Percentiles rank a stretch among this genome's conserved stretches.
phyloP scores from a whole-genome alignment of 2,888 invertebrate genomes.

The Drosophila subsilvestris region DNA sequence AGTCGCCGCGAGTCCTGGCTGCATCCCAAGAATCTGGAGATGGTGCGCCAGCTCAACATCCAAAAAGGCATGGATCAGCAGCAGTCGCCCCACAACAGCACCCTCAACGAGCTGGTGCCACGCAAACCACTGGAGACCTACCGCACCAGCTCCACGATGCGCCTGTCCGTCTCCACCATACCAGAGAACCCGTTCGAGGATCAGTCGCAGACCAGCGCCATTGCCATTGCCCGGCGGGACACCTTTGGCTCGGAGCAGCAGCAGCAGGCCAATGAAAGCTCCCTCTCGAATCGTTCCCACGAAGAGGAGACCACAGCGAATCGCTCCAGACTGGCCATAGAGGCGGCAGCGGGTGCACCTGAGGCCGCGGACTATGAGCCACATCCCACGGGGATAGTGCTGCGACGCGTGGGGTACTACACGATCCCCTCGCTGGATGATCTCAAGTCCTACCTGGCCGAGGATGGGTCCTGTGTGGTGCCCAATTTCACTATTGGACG shows the following conservation, averaged over 20 bases:
- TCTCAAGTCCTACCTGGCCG: constrained; percentile 89
- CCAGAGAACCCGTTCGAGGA: constrained; percentile 81
- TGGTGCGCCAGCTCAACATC: constrained; percentile 79
- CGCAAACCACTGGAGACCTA: constrained; percentile 81
- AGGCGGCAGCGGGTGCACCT: constrained; percentile 24
- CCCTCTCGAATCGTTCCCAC: constrained; percentile 68
- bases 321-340: constrained; percentile 58
- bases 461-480: constrained; percentile 91
- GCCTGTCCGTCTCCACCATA: constrained; percentile 77
- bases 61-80: constrained; percentile 62
- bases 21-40: constrained; percentile 82
- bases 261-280: constrained; percentile 72
- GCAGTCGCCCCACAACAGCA: constrained; percentile 74
- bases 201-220: constrained; percentile 40
- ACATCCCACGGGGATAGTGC: constrained; percentile 90
- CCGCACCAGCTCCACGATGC: constrained; percentile 43
- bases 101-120: constrained; percentile 81
- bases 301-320: constrained; percentile 60
- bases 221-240: constrained; percentile 62
- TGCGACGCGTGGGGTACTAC: constrained; percentile 94
- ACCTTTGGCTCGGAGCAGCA: constrained; percentile 68
- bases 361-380: constrained; percentile 62
- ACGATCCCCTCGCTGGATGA: constrained; percentile 94
- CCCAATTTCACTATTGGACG: constrained; percentile 95
- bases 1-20: constrained; percentile 83